These are phyloP conservation scores for Ianthella basta DNA, from an alignment of 37 sponge, comb jelly and placozoan species.

Conservation along the genomic window DNA sequence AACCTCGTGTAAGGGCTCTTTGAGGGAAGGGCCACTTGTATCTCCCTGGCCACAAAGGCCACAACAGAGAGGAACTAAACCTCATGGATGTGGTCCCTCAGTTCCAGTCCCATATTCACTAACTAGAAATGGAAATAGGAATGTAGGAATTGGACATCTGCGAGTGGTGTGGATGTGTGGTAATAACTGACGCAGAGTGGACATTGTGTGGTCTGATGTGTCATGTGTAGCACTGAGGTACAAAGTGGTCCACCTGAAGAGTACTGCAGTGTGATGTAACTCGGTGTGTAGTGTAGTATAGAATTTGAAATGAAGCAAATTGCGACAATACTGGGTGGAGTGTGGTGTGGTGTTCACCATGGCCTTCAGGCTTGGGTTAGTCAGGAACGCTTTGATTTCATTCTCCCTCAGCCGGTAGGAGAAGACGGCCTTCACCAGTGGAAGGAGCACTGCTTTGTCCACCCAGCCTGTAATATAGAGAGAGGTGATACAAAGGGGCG, in stretches of 20 bases:
- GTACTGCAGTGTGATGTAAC: no score
- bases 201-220: no score
- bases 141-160: no score
- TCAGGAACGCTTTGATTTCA: slow-evolving; percentile 49
- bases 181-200: no score
- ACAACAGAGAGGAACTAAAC: slow-evolving; percentile 73
- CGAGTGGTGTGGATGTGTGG: no score
- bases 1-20: slow-evolving; percentile 33
- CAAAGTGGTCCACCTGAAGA: no score
- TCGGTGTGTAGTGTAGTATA: no score
- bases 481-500: no score
- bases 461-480: slow-evolving; percentile 70
- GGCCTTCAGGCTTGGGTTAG: slow-evolving; percentile 38
- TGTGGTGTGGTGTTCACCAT: slow-evolving; percentile 43
- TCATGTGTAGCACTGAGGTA: no score
- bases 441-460: slow-evolving; percentile 56
- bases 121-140: slow-evolving; percentile 39
- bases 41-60: slow-evolving; percentile 74
- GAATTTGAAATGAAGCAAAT: no score
- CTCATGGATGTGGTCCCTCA: slow-evolving; percentile 71
- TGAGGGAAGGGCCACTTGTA: slow-evolving; percentile 15
- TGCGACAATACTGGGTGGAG: no score
- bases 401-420: slow-evolving; percentile 22
- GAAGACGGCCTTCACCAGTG: slow-evolving; percentile 66
- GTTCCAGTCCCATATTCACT: slow-evolving; percentile 59